These are phyloP conservation scores for Pseudorhiza aurosa DNA, from an alignment of 30 jellyfish, hydroid and myxozoan species.

Conservation along the genomic window DNA sequence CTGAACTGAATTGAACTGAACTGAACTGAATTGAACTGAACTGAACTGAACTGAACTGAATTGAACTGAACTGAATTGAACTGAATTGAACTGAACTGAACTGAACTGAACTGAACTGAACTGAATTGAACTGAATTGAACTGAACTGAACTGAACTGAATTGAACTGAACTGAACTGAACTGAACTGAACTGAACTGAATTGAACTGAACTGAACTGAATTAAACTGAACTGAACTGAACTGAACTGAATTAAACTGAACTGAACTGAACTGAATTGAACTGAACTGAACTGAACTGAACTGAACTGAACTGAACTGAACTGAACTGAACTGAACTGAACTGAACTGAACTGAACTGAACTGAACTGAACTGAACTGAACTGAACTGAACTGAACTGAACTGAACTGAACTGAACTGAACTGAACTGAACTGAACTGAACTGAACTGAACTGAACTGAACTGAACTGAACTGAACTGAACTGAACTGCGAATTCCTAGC, in stretches of 20 bases:
- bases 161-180: constrained; percentile 18
- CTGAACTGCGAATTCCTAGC: too few species aligned
- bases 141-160: constrained; percentile 22
- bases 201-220: constrained; percentile 17
- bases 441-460: constrained; percentile 26
- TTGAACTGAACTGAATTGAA: constrained; percentile 16
- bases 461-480: constrained; percentile 26
- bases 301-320: constrained; percentile 35
- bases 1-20: constrained; percentile 30
- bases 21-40: constrained; percentile 21
- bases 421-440: constrained; percentile 38
- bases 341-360: constrained; percentile 23
- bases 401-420: constrained; percentile 31
- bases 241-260: constrained; percentile 23
- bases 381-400: constrained; percentile 34
- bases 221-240: constrained; percentile 13
- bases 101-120: constrained; percentile 27
- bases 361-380: constrained; percentile 28
- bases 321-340: constrained; percentile 25
- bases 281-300: constrained; percentile 31
- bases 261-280: constrained; percentile 26
- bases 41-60: constrained; percentile 19
- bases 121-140: constrained; percentile 21
- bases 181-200: constrained; percentile 17
- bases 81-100: constrained; percentile 30